phyloP scores from a whole-genome alignment of 1,140 invertebrate genomes.

The Protaetia brevitarsis region DNA sequence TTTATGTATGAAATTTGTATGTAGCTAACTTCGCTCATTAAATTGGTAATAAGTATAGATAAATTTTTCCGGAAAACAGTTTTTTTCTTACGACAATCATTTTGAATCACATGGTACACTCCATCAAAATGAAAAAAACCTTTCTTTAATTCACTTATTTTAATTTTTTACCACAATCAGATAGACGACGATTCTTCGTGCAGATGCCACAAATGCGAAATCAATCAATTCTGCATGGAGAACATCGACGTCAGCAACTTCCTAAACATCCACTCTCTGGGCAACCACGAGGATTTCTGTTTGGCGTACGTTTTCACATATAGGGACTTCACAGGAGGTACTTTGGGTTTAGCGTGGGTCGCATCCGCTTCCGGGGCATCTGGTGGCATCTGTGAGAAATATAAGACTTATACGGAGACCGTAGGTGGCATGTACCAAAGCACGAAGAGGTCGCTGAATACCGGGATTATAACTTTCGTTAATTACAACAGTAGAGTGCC shows the following conservation, averaged over 20 bases:
- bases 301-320: slow-evolving; percentile 99
- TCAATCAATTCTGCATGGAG: slow-evolving; percentile 92
- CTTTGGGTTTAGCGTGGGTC: slow-evolving; percentile 92
- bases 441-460: slow-evolving; percentile 93
- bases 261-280: slow-evolving; percentile 94
- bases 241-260: slow-evolving; percentile 99
- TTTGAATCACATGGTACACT: no score
- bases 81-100: no score
- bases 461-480: slow-evolving; percentile 98
- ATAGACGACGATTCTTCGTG: slow-evolving; percentile 89
- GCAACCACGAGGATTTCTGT: slow-evolving; percentile 97
- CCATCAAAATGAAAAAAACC: background rate
- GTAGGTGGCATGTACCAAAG: slow-evolving; percentile 89
- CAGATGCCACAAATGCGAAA: slow-evolving; percentile 61
- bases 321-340: slow-evolving; percentile 51
- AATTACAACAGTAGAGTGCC: slow-evolving; percentile 98
- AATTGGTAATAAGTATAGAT: no score
- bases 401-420: slow-evolving; percentile 95
- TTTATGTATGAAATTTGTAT: no score
- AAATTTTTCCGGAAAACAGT: no score
- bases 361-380: slow-evolving; percentile 93
- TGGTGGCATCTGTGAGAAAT: slow-evolving; percentile 98
- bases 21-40: no score
- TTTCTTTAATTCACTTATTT: slow-evolving; percentile 60
- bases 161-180: slow-evolving; percentile 55